phyloP scores from a whole-genome alignment of 2,888 invertebrate species.

The Acleris holmiana region DNA sequence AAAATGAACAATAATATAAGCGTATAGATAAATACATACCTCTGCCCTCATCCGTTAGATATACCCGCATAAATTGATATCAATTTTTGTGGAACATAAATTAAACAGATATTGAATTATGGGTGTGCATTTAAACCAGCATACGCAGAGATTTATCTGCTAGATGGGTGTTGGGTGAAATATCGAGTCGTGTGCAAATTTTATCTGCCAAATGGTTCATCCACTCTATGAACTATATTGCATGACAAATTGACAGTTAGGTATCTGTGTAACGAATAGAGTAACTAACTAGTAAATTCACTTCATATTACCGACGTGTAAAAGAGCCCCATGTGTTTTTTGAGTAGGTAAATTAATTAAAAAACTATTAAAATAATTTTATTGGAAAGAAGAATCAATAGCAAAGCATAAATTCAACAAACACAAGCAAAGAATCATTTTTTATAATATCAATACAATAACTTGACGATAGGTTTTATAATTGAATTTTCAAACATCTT shows the following conservation, averaged over 20 bases:
- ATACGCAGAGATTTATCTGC: conserved; percentile 28
- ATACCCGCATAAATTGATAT: conserved; percentile 7
- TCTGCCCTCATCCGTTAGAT: background rate
- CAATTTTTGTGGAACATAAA: conserved; percentile 29
- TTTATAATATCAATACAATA: conserved; percentile 6
- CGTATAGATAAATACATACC: background rate
- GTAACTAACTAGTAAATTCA: too few species aligned
- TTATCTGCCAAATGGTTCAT: conserved; percentile 24
- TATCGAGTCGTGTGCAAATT: conserved; percentile 6
- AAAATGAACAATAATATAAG: too few species aligned
- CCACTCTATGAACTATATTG: too few species aligned
- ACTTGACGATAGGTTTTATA: background rate
- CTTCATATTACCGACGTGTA: too few species aligned
- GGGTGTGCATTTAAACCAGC: conserved; percentile 15
- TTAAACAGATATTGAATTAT: conserved; percentile 29
- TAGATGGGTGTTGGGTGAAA: conserved; percentile 13
- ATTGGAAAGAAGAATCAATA: too few species aligned
- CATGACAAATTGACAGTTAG: too few species aligned
- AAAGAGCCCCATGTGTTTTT: too few species aligned
- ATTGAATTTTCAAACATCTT: background rate
- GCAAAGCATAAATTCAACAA: too few species aligned
- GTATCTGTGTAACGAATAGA: too few species aligned
- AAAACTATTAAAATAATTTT: too few species aligned
- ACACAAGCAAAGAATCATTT: background rate
- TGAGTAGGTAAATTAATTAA: too few species aligned